A percentile compares a stretch with the other conserved stretches of the same genome.
Conservation (phyloP, 2,888 invertebrate species). For the Hydrotaea diabolus region DNA sequence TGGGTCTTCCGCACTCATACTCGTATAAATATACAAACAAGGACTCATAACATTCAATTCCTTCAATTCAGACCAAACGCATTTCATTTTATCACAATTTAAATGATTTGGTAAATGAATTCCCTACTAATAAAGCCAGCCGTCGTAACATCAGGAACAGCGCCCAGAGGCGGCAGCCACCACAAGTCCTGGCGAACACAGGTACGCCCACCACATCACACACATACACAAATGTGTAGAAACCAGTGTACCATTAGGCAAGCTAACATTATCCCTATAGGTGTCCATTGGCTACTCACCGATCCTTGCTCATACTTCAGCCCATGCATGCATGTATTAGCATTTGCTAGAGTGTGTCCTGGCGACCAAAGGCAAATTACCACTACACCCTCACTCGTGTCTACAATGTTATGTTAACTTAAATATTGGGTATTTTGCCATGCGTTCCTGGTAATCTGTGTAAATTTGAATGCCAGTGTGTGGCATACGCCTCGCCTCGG, state of each 20-base stretch:
- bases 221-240: neutral
- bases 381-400: slow-evolving; percentile 11
- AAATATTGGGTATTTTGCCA: slow-evolving; percentile 40
- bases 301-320: slow-evolving; percentile 17
- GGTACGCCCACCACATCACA: neutral
- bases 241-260: neutral
- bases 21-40: too few species aligned
- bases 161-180: neutral
- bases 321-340: neutral
- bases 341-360: slow-evolving; percentile 21
- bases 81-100: slow-evolving; percentile 63
- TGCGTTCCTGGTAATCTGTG: slow-evolving; percentile 43
- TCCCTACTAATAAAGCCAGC: slow-evolving; percentile 26
- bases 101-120: slow-evolving; percentile 52
- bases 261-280: slow-evolving; percentile 36
- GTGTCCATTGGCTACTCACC: slow-evolving; percentile 38
- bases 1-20: neutral
- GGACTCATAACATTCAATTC: slow-evolving; percentile 1
- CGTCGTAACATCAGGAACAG: neutral
- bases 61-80: slow-evolving; percentile 48
- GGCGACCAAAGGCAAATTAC: slow-evolving; percentile 55
- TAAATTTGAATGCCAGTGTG: slow-evolving; percentile 4
- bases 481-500: neutral
- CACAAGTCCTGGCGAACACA: neutral
- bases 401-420: slow-evolving; percentile 49